Conservation (phyloP, 1,140 invertebrate genomes). For the Pseudomyrmex concolor region DNA sequence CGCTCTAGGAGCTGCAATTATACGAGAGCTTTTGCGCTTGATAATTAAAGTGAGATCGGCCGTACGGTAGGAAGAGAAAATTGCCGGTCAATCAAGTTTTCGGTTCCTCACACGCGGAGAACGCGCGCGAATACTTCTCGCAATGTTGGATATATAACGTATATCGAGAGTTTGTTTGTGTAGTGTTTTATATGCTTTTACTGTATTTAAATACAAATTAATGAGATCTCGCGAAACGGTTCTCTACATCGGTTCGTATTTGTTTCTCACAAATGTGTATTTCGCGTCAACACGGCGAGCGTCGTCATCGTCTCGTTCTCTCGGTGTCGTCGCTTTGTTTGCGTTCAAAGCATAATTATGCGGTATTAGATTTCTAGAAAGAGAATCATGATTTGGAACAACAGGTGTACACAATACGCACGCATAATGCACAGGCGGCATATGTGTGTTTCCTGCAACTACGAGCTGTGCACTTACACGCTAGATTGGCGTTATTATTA, state of each 20-base stretch:
- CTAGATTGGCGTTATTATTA: conserved; percentile 77
- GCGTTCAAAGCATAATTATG: conserved; percentile 74
- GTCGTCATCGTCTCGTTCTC: not conserved
- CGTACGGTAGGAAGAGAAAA: conserved; percentile 16
- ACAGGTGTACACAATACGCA: conserved; percentile 80
- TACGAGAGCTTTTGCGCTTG: conserved; percentile 57
- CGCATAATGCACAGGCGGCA: conserved; percentile 71
- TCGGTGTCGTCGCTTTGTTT: conserved; percentile 60
- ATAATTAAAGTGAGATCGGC: conserved; percentile 67
- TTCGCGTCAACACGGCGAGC: not conserved
- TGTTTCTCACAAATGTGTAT: too few relatives aligned
- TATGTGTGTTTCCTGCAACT: conserved; percentile 65
- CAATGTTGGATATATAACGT: too few relatives aligned
- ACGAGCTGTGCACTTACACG: conserved; percentile 61
- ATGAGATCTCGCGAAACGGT: too few relatives aligned
- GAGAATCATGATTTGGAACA: conserved; percentile 76
- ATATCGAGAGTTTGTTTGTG: too few relatives aligned
- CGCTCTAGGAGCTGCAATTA: conserved; percentile 41
- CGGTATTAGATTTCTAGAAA: conserved; percentile 72
- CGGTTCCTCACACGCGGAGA: not conserved
- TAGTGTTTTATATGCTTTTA: too few relatives aligned
- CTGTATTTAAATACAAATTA: too few relatives aligned
- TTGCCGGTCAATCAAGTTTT: conserved; percentile 16
- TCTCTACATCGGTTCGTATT: too few relatives aligned
- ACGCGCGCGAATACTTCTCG: not conserved